Evolutionary conservation across 2,113 vertebrate genomes (phyloP), one percentile per base, ranked within the genome.

Genomic region (Odocoileus virginianus): DNA sequence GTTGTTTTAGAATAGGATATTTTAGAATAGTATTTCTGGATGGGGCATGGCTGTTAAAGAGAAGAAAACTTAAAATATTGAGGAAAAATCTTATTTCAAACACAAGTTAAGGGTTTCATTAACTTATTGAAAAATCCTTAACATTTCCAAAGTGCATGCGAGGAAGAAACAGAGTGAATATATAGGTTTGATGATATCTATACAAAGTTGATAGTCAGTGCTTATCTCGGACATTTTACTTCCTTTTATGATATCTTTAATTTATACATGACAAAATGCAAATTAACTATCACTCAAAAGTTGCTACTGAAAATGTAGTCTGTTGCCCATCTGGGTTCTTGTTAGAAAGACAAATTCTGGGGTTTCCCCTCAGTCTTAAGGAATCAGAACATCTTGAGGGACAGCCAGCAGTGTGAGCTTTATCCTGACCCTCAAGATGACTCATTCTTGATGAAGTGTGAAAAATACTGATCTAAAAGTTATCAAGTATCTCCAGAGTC

Each of bases 21-120:
- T 93, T 95, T 45, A 89, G 67, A 91, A 95, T 87, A 93, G 60
- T 58, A 96, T 96, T 97, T 89, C 60, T 96, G 50, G 47, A 78
- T 5, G 40, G 81, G 25, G 36, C 13, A 58, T 43, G 5, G 6
- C 25, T 96, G 33, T 27, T 67, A 95, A 95, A 85, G 33, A 81
- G 36, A 83, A 40, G 30, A 57, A 95, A 95, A 71, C 10, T 58
- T 43, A 57, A 91, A 27, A 93, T 76, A 36, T 71, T 82, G 87
- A 91, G n/a, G 33, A 89, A 60, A 64, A 82, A n/a, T 30, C 45
- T 92, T 89, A 67, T 19, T 45, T 81, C 50, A 76, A 91, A 94
- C 25, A 79, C 7, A 54, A 45, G 33, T 27, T 86, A 91, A 97
- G 4, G 4, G 4, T 79, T 87, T 91, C n/a, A 55, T 85, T 95